A percentile compares a stretch with the other conserved stretches of the same genome.
phyloP scores from a whole-genome alignment of 2,113 vertebrate genomes.

The Siphamia tubifer region DNA sequence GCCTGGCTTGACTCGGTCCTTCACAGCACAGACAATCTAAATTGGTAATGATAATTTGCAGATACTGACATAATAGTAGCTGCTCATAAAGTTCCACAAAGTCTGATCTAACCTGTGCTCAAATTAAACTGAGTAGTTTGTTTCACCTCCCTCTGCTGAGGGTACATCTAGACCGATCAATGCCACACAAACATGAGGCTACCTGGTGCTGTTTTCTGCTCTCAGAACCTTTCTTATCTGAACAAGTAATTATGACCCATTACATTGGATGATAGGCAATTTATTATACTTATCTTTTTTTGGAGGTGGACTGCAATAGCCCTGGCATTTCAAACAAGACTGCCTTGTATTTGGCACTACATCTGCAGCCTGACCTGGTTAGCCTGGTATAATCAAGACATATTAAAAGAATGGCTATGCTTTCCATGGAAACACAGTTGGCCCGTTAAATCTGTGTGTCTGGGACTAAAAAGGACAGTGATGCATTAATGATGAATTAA shows the following conservation, averaged over 20 bases:
- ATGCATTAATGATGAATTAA: neutral
- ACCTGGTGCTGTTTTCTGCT: slow-evolving; percentile 13
- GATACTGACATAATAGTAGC: slow-evolving; percentile 25
- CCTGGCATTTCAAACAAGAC: slow-evolving; percentile 33
- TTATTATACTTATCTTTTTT: slow-evolving; percentile 55
- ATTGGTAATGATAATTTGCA: neutral
- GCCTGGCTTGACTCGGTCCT: neutral
- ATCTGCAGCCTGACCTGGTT: slow-evolving; percentile 12
- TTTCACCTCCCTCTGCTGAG: slow-evolving; percentile 1
- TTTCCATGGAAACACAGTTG: slow-evolving; percentile 6
- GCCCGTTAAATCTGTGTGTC: neutral
- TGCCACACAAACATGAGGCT: slow-evolving; percentile 23
- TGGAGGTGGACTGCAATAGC: slow-evolving; percentile 18
- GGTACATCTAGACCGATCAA: slow-evolving; percentile 52
- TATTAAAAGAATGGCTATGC: neutral
- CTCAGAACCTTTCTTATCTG: slow-evolving; percentile 39
- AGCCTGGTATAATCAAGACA: neutral
- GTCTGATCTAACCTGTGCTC: slow-evolving; percentile 20
- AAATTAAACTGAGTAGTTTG: neutral
- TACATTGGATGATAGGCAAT: slow-evolving; percentile 60
- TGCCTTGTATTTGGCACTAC: slow-evolving; percentile 6
- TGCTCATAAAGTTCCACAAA: slow-evolving; percentile 28
- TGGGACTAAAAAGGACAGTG: neutral
- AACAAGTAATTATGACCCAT: slow-evolving; percentile 68
- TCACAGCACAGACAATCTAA: slow-evolving; percentile 1